Conservation (phyloP, 2,113 vertebrate species). For the Hippocampus zosterae region DNA sequence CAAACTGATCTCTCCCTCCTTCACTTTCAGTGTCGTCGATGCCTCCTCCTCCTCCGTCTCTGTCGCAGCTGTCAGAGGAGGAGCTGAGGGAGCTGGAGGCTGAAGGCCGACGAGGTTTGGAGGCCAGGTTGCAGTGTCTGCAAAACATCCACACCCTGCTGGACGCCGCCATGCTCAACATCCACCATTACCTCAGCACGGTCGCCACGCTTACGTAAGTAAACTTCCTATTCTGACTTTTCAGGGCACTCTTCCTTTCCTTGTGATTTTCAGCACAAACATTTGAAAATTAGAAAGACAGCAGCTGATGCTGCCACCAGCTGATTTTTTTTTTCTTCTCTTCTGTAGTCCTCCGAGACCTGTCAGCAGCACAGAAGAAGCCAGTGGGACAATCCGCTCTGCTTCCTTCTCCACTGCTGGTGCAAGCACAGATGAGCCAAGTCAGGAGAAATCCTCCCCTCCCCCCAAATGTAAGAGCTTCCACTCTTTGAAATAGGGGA, state of each 20-base stretch:
- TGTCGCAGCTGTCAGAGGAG: slow-evolving; percentile 83
- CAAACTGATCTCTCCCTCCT: neutral
- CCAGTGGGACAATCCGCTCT: slow-evolving; percentile 15
- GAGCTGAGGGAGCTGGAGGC: slow-evolving; percentile 88
- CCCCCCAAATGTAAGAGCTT: slow-evolving; percentile 51
- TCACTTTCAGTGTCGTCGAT: slow-evolving; percentile 81
- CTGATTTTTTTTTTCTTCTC: neutral
- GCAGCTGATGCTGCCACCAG: neutral
- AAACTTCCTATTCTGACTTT: neutral
- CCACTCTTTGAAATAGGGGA: neutral
- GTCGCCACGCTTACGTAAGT: slow-evolving; percentile 80
- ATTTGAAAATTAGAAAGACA: too few relatives aligned
- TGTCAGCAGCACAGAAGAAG: slow-evolving; percentile 37
- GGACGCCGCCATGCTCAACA: slow-evolving; percentile 93
- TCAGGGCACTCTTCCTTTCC: neutral
- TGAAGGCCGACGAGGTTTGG: slow-evolving; percentile 84
- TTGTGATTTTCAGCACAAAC: neutral
- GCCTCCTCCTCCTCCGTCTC: slow-evolving; percentile 86
- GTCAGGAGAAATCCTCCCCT: slow-evolving; percentile 34
- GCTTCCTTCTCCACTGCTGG: slow-evolving; percentile 36
- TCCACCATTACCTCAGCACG: slow-evolving; percentile 91
- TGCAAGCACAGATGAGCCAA: slow-evolving; percentile 23
- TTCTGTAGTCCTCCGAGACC: slow-evolving; percentile 66
- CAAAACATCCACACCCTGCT: slow-evolving; percentile 93
- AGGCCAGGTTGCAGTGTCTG: slow-evolving; percentile 88